A percentile compares a stretch with the other conserved stretches of the same genome.
phyloP scores from a whole-genome alignment of 1,140 invertebrate species.

The Polyergus mexicanus region DNA sequence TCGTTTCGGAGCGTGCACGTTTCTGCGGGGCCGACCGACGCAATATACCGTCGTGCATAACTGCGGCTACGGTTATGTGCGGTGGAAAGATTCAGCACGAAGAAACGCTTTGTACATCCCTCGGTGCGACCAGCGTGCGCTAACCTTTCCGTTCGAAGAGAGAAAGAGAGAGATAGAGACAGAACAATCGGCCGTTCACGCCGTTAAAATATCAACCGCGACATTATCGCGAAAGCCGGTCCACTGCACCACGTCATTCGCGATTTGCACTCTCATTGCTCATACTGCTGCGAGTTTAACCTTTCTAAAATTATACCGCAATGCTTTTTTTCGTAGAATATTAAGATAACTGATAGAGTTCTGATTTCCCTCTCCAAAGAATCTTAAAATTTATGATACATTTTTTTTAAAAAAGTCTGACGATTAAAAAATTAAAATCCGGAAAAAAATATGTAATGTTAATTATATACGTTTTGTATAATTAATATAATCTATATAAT shows the following conservation, averaged over 20 bases:
- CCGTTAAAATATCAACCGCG: slow-evolving; percentile 52
- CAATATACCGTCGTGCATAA: slow-evolving; percentile 21
- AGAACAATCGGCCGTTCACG: slow-evolving; percentile 43
- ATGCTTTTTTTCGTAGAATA: background rate
- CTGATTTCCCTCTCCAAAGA: background rate
- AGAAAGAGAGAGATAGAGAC: slow-evolving; percentile 11
- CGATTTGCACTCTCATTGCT: slow-evolving; percentile 28
- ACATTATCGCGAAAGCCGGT: slow-evolving; percentile 40
- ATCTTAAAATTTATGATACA: background rate
- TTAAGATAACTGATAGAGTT: background rate
- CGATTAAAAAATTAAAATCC: no score
- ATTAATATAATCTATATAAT: no score
- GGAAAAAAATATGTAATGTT: no score
- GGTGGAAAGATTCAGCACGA: slow-evolving; percentile 38
- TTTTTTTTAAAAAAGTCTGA: no score
- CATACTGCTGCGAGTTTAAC: slow-evolving; percentile 1
- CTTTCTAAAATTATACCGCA: background rate
- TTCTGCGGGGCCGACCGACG: background rate
- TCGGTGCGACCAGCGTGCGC: slow-evolving; percentile 31
- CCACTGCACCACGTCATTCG: slow-evolving; percentile 13
- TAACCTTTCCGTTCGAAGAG: slow-evolving; percentile 35
- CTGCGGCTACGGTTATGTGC: background rate
- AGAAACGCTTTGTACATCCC: slow-evolving; percentile 29
- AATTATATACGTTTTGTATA: no score
- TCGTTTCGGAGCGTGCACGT: slow-evolving; percentile 38